A percentile compares a stretch with the other conserved stretches of the same genome.
phyloP scores from a whole-genome alignment of 1,140 invertebrate species.

The Popillia japonica region DNA sequence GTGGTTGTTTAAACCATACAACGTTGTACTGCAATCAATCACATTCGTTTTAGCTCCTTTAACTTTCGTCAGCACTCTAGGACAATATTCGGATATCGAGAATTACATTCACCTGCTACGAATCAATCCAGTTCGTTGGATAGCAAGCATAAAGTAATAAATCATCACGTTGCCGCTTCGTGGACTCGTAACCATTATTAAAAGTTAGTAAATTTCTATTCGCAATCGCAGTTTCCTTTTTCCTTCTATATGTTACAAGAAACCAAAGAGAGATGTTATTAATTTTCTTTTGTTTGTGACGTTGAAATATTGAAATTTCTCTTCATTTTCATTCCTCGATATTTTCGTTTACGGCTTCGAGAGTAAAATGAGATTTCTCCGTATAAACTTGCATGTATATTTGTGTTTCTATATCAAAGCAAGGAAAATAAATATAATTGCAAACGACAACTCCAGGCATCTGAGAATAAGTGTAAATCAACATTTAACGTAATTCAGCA shows the following conservation, averaged over 20 bases:
- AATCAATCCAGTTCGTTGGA: background rate
- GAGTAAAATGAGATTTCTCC: background rate
- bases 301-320: background rate
- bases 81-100: background rate
- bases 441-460: too few species aligned
- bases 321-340: background rate
- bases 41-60: background rate
- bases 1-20: too few species aligned
- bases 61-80: background rate
- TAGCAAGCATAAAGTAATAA: background rate
- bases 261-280: background rate
- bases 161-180: background rate
- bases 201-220: constrained; percentile 2
- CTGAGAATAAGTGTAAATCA: too few species aligned
- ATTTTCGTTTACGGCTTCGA: background rate
- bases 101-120: background rate
- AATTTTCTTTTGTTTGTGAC: constrained; percentile 10
- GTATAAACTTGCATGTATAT: too few species aligned
- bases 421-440: too few species aligned
- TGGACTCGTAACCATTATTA: background rate
- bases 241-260: background rate
- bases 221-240: background rate
- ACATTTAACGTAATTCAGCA: too few species aligned
- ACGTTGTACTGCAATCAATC: too few species aligned
- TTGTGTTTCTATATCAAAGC: too few species aligned